Percentiles rank a stretch among this genome's conserved stretches.
Evolutionary conservation across 2,888 invertebrate genomes (phyloP).

Genomic region (Tipula vernalis): DNA sequence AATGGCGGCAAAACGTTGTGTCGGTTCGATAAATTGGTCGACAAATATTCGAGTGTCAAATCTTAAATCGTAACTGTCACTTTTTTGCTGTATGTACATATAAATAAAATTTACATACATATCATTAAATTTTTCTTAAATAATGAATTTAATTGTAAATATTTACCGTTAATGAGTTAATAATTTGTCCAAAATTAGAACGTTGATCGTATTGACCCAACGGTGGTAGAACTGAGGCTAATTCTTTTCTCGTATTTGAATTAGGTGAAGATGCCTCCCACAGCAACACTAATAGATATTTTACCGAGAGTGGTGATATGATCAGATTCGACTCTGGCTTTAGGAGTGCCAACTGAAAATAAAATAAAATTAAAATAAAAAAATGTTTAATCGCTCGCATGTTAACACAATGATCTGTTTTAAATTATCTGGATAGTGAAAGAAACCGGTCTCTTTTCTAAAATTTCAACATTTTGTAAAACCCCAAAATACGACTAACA

Average conservation of each 20-base stretch:
- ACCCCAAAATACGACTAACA: neutral
- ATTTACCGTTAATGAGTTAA: slow-evolving; percentile 20
- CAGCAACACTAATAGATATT: slow-evolving; percentile 57
- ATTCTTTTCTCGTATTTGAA: slow-evolving; percentile 22
- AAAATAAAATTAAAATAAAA: too few species aligned
- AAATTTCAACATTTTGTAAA: neutral
- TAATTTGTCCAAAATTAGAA: slow-evolving; percentile 28
- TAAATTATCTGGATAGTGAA: neutral
- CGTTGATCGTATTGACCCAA: slow-evolving; percentile 19
- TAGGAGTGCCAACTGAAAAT: slow-evolving; percentile 29
- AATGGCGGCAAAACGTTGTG: slow-evolving; percentile 48
- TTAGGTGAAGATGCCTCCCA: slow-evolving; percentile 51
- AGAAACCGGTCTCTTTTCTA: neutral
- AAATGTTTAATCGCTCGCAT: too few species aligned
- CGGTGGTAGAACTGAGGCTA: slow-evolving; percentile 20
- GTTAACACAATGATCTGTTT: neutral
- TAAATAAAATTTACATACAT: too few species aligned
- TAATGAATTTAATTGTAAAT: neutral
- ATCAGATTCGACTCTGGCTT: slow-evolving; percentile 48
- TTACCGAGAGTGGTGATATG: slow-evolving; percentile 64
- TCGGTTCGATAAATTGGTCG: slow-evolving; percentile 39
- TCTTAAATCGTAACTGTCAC: slow-evolving; percentile 43
- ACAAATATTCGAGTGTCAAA: slow-evolving; percentile 53
- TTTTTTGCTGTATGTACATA: slow-evolving; percentile 16
- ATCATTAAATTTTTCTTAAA: too few species aligned